Percentiles rank a stretch among this genome's conserved stretches.
Evolutionary conservation across 2,888 invertebrate genomes (phyloP).

Genomic region (Crioceris asparagi): DNA sequence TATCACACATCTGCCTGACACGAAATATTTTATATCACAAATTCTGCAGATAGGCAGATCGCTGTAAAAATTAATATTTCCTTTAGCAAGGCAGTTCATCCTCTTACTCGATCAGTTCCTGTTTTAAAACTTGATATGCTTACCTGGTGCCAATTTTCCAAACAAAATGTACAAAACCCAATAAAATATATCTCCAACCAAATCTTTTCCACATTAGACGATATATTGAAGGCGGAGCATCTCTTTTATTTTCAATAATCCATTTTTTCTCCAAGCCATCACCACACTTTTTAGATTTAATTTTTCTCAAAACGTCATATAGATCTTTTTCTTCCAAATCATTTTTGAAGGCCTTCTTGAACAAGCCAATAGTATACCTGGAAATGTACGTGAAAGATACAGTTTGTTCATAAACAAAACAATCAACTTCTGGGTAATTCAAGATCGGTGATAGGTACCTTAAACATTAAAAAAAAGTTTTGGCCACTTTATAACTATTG

Average conservation of each 20-base stretch:
- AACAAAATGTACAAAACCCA: constrained; percentile 21
- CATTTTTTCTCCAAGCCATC: constrained; percentile 20
- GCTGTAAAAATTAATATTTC: no score
- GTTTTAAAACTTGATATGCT: constrained; percentile 6
- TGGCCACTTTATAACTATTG: no score
- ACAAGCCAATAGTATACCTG: constrained; percentile 27
- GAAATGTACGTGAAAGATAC: constrained; percentile 1
- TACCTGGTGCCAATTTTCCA: constrained; percentile 21
- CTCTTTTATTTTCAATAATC: constrained; percentile 10
- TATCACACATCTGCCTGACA: no score
- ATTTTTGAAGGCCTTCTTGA: constrained; percentile 50
- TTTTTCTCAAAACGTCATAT: constrained; percentile 36
- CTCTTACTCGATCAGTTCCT: no score
- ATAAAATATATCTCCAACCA: constrained; percentile 20
- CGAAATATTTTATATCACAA: no score
- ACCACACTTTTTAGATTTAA: constrained; percentile 20
- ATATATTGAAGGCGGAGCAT: constrained; percentile 15
- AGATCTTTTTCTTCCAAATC: constrained; percentile 53
- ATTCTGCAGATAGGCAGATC: no score
- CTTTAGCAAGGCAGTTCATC: no score
- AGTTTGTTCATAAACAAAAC: no score
- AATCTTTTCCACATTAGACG: constrained; percentile 20
- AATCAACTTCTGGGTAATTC: no score
- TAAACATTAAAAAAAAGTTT: no score
- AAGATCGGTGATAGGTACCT: no score